These are phyloP conservation scores for Rambutsinella grinnellia DNA, from an alignment of 2,888 invertebrate species.

Conservation along the genomic window DNA sequence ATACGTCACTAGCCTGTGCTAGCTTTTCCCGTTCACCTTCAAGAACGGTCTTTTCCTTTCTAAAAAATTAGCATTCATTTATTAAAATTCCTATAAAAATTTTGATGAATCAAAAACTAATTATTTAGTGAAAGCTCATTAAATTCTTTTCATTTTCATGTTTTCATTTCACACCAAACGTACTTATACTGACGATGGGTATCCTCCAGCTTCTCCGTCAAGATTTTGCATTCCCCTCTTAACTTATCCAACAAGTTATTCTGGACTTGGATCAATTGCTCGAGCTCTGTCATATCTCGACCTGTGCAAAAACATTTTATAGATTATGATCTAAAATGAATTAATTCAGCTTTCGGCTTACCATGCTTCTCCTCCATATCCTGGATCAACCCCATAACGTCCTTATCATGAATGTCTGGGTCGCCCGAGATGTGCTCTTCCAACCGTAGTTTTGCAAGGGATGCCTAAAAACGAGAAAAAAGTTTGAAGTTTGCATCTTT, in stretches of 20 bases:
- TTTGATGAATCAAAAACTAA: not conserved
- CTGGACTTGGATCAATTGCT: slow-evolving; percentile 90
- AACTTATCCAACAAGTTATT: slow-evolving; percentile 94
- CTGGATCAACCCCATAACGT: slow-evolving; percentile 80
- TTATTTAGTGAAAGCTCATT: not conserved
- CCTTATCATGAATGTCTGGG: slow-evolving; percentile 73
- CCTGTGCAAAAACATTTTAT: slow-evolving; percentile 72
- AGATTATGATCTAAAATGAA: too few relatives aligned
- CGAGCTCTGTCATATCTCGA: slow-evolving; percentile 90
- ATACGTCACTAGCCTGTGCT: slow-evolving; percentile 75
- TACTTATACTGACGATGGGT: slow-evolving; percentile 91
- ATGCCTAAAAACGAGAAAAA: slow-evolving; percentile 67
- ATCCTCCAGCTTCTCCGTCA: slow-evolving; percentile 91
- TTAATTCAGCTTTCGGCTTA: slow-evolving; percentile 71
- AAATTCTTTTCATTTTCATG: not conserved
- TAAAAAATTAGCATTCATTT: slow-evolving; percentile 3
- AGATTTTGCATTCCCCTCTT: slow-evolving; percentile 88
- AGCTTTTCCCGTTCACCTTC: slow-evolving; percentile 76
- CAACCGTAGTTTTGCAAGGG: slow-evolving; percentile 69
- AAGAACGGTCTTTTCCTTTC: slow-evolving; percentile 75
- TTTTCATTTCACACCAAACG: too few relatives aligned
- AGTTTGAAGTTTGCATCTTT: not conserved
- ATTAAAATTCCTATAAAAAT: not conserved
- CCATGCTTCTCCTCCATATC: slow-evolving; percentile 88
- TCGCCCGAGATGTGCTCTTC: slow-evolving; percentile 53